Evolutionary conservation across 2,888 invertebrate species (phyloP).

Genomic region (Pocota personata): DNA sequence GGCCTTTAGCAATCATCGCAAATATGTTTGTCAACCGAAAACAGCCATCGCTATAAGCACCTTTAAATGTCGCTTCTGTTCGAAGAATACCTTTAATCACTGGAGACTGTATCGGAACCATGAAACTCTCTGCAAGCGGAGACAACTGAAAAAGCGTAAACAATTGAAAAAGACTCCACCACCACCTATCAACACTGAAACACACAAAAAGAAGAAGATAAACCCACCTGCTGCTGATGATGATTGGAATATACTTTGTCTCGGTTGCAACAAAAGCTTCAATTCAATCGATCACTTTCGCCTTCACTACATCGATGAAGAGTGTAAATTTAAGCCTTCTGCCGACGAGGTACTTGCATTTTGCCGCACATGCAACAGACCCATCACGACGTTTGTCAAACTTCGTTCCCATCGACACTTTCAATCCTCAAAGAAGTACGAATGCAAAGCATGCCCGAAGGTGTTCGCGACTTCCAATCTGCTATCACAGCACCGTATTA

Average conservation of each 20-base stretch:
- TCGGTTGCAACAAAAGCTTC: constrained; percentile 72
- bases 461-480: constrained; percentile 73
- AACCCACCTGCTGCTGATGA: constrained; percentile 10
- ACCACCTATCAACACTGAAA: background rate
- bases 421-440: constrained; percentile 45
- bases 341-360: constrained; percentile 57
- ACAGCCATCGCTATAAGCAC: constrained; percentile 68
- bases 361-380: constrained; percentile 56
- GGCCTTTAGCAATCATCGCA: constrained; percentile 80
- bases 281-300: constrained; percentile 68
- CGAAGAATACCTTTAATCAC: constrained; percentile 77
- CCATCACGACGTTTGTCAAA: constrained; percentile 51
- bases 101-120: constrained; percentile 80
- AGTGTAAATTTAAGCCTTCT: constrained; percentile 60
- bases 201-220: background rate
- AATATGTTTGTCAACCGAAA: constrained; percentile 79
- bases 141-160: constrained; percentile 12
- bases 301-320: constrained; percentile 51
- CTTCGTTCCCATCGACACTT: constrained; percentile 60
- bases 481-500: constrained; percentile 81
- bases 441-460: constrained; percentile 73
- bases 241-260: constrained; percentile 74
- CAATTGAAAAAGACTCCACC: background rate
- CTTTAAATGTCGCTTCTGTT: constrained; percentile 79
- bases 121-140: constrained; percentile 76